Base-by-base conservation (phyloP, 1,140 invertebrate species). In the Elymnias hypermnestra region DNA sequence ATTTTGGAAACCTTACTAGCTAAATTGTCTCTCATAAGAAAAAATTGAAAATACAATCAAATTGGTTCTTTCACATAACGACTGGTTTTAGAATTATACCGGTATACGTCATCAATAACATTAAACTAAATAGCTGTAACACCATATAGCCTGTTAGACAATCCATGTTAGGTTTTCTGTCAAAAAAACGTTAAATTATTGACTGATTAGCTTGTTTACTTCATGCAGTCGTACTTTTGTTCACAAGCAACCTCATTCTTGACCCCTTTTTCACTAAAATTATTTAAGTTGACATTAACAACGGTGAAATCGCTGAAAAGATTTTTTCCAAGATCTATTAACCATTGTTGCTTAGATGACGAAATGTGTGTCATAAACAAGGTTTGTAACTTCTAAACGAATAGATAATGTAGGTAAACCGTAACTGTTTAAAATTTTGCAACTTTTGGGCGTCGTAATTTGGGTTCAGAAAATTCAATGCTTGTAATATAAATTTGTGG, bases 181-280 rank as follows among this genome's bases (percentile, higher is more conserved):
- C 17, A 5, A 15, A 17, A 17, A 33, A 18, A 33, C n/a, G 25
- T 46, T 22, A 50, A 41, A 56, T 46, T 50, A 55, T 50, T 46
- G 41, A 37, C 46, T 33, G 29, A 23, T 55, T 50, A 55, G 46
- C 37, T 19, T 5, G 21, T 26, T 25, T 38, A 38, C 41, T 2
- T 40, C 40, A 45, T 39, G 22, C 22, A 33, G 35, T 37, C 22
- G 31, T 15, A 41, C 23, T 17, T 17, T 14, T 21, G 45, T 48
- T 31, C 43, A 25, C 29, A 38, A 46, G 33, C 21, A 39, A 14
- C 38, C 25, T 44, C 40, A 53, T 37, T 29, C 45, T 36, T 39
- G 45, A 48, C 50, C 49, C 49, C 18, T 49, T 48, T 57, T 42
- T 33, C 39, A 42, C 23, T 51, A 51, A 51, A 51, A 51, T 42